phyloP scores from a whole-genome alignment of 2,797 vertebrate species.

The Lacerta viridis region DNA sequence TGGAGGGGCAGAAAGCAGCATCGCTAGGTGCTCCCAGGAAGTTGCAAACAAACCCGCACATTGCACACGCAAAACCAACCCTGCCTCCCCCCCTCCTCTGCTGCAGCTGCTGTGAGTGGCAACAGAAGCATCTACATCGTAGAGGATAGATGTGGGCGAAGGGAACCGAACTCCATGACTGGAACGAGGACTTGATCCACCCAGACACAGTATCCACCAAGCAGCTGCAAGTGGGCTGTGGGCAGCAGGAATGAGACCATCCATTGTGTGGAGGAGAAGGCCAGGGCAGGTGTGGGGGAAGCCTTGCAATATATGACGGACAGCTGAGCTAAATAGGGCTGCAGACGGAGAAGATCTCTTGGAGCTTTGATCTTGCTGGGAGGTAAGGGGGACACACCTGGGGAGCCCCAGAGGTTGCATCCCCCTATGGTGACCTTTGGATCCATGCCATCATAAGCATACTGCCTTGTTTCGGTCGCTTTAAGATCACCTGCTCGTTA shows the following conservation, averaged over 20 bases:
- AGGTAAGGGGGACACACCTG: no score
- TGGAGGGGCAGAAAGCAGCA: neutral
- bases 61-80: neutral
- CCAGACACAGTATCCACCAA: constrained; percentile 1
- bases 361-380: neutral
- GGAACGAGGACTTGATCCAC: constrained; percentile 16
- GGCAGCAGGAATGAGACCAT: neutral
- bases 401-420: no score
- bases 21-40: neutral
- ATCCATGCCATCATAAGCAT: neutral
- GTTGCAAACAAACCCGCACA: neutral
- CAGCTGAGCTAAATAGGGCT: neutral
- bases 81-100: neutral
- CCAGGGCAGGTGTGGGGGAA: neutral
- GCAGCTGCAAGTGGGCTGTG: constrained; percentile 21
- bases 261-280: neutral
- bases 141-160: constrained; percentile 30
- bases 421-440: neutral
- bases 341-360: neutral
- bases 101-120: neutral
- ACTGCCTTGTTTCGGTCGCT: neutral
- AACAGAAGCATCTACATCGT: neutral
- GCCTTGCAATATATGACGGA: neutral
- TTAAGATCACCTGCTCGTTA: neutral
- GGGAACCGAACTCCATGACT: constrained; percentile 7